Evolutionary conservation across 2,888 invertebrate species (phyloP).

Genomic region (Alsophila aescularia): DNA sequence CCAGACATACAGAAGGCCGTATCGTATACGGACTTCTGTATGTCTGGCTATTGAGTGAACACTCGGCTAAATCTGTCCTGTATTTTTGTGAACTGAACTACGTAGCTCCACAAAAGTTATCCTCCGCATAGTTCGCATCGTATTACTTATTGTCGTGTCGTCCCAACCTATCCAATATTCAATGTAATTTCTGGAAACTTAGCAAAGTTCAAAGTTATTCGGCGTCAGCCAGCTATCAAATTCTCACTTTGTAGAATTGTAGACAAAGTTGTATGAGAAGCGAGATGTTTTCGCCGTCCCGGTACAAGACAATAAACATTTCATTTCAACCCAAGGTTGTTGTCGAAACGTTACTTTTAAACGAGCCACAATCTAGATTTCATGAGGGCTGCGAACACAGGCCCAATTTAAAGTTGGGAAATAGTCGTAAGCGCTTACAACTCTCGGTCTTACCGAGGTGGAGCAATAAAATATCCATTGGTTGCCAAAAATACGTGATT

Average conservation of each 20-base stretch:
- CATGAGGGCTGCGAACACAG: conserved; percentile 39
- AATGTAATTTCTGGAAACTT: conserved; percentile 15
- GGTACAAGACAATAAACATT: conserved; percentile 29
- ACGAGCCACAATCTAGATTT: conserved; percentile 45
- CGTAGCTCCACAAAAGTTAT: not conserved
- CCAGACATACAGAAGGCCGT: too few species aligned
- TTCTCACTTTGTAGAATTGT: conserved; percentile 21
- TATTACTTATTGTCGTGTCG: not conserved
- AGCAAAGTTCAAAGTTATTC: conserved; percentile 21
- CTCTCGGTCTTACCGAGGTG: conserved; percentile 37
- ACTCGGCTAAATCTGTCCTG: too few species aligned
- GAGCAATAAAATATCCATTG: conserved; percentile 50
- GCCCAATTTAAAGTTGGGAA: conserved; percentile 56
- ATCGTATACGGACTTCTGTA: too few species aligned
- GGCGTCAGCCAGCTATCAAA: conserved; percentile 20
- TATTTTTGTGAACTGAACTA: not conserved
- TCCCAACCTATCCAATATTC: conserved; percentile 18
- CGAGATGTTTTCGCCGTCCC: conserved; percentile 21
- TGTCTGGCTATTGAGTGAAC: too few species aligned
- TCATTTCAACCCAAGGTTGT: conserved; percentile 23
- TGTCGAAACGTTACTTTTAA: conserved; percentile 28
- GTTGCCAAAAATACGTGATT: conserved; percentile 32
- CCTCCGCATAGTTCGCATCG: not conserved
- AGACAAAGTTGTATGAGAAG: conserved; percentile 25
- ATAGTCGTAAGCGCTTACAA: conserved; percentile 48